phyloP scores from a whole-genome alignment of 1,140 invertebrate genomes.

The Heliconius hewitsoni region DNA sequence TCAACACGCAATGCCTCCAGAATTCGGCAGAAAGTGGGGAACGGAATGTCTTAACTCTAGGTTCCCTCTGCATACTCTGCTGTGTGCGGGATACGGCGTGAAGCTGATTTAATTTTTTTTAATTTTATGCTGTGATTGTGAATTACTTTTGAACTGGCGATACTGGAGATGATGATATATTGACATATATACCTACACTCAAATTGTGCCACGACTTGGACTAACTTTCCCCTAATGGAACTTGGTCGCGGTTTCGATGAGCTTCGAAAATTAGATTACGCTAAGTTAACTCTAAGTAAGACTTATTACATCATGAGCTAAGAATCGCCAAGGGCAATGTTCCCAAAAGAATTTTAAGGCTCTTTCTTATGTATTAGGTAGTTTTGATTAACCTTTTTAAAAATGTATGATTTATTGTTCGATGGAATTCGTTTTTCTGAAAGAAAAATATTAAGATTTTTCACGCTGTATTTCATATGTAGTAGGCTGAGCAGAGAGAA shows the following conservation, averaged over 20 bases:
- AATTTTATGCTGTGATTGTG: too few species aligned
- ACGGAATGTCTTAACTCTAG: too few species aligned
- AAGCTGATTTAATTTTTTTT: too few species aligned
- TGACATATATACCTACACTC: background rate
- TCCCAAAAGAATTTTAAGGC: background rate
- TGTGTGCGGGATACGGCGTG: too few species aligned
- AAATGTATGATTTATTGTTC: background rate
- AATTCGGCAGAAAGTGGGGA: too few species aligned
- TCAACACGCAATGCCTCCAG: too few species aligned
- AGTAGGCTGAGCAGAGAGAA: background rate
- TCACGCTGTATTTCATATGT: background rate
- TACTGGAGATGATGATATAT: background rate
- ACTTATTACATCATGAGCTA: background rate
- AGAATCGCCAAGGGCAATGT: background rate
- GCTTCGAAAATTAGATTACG: slow-evolving; percentile 3
- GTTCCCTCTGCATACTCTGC: too few species aligned
- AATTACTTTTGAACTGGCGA: background rate
- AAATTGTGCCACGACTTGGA: background rate
- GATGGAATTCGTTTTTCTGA: too few species aligned
- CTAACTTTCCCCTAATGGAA: slow-evolving; percentile 13
- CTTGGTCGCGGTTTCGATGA: slow-evolving; percentile 10
- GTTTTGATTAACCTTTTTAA: background rate
- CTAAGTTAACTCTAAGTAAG: slow-evolving; percentile 3
- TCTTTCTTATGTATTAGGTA: background rate
- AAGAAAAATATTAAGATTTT: too few species aligned